phyloP scores from a whole-genome alignment of 2,113 vertebrate species.

The Antechinus flavipes region DNA sequence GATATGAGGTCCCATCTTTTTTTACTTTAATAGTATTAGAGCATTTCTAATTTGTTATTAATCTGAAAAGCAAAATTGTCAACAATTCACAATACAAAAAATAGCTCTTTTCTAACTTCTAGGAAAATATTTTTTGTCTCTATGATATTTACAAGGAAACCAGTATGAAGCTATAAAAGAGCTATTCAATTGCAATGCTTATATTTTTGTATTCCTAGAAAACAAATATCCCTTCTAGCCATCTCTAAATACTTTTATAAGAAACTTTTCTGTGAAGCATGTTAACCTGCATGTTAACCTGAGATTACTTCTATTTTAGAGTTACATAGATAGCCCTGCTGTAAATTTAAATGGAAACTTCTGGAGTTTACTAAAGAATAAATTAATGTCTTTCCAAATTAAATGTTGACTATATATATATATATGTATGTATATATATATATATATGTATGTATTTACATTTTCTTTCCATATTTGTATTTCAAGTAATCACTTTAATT shows the following conservation, averaged over 20 bases:
- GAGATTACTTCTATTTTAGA: not conserved
- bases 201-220: constrained; percentile 5
- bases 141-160: constrained; percentile 20
- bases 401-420: constrained; percentile 31
- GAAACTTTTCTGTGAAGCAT: not conserved
- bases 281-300: not conserved
- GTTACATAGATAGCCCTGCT: not conserved
- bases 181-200: constrained; percentile 23
- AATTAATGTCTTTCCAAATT: constrained; percentile 41
- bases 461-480: constrained; percentile 66
- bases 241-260: constrained; percentile 26
- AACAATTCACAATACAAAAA: constrained; percentile 49
- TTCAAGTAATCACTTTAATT: constrained; percentile 57
- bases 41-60: constrained; percentile 7
- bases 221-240: constrained; percentile 30
- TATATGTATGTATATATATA: too few species aligned
- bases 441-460: constrained; percentile 36
- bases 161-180: constrained; percentile 47
- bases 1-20: not conserved
- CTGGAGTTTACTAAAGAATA: not conserved
- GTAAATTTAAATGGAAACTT: constrained; percentile 20
- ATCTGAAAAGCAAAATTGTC: constrained; percentile 48
- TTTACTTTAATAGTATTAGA: not conserved
- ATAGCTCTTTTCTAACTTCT: constrained; percentile 32
- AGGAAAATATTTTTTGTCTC: constrained; percentile 18